Evolutionary conservation across 2,113 vertebrate species (phyloP).

Genomic region (Aldabrachelys gigantea): DNA sequence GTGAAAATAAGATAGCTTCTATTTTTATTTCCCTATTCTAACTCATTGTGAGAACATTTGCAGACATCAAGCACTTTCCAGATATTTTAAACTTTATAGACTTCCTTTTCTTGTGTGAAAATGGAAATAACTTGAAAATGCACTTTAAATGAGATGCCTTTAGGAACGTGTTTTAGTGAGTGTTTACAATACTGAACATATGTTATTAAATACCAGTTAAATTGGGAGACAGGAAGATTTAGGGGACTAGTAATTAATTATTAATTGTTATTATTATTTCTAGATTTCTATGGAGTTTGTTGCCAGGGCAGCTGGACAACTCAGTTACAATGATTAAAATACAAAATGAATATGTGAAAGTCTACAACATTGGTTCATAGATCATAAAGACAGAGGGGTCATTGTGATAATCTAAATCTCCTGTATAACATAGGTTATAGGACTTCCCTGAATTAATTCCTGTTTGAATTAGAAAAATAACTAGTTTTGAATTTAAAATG

Average conservation of each 20-base stretch:
- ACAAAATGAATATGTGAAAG: conserved; percentile 32
- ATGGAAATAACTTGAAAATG: not conserved
- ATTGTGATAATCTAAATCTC: not conserved
- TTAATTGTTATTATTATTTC: conserved; percentile 49
- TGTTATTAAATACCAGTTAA: conserved; percentile 54
- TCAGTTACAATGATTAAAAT: conserved; percentile 30
- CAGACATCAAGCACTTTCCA: not conserved
- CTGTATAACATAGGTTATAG: not conserved
- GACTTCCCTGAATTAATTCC: not conserved
- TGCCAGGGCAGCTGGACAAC: conserved; percentile 38
- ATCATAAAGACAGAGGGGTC: not conserved
- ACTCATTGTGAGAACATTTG: not conserved
- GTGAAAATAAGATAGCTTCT: not conserved
- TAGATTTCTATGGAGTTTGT: conserved; percentile 36
- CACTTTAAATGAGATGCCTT: conserved; percentile 31
- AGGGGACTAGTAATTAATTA: conserved; percentile 44
- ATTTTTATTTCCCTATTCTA: not conserved
- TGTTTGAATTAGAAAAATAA: not conserved
- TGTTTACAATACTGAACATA: not conserved
- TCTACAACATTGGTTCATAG: conserved; percentile 21
- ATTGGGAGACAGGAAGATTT: conserved; percentile 49
- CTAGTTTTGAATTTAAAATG: not conserved
- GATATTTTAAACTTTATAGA: conserved; percentile 27
- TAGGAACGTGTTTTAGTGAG: not conserved
- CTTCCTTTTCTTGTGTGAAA: conserved; percentile 25